Conservation (phyloP, 2,113 vertebrate genomes). For the Blennius ocellaris region DNA sequence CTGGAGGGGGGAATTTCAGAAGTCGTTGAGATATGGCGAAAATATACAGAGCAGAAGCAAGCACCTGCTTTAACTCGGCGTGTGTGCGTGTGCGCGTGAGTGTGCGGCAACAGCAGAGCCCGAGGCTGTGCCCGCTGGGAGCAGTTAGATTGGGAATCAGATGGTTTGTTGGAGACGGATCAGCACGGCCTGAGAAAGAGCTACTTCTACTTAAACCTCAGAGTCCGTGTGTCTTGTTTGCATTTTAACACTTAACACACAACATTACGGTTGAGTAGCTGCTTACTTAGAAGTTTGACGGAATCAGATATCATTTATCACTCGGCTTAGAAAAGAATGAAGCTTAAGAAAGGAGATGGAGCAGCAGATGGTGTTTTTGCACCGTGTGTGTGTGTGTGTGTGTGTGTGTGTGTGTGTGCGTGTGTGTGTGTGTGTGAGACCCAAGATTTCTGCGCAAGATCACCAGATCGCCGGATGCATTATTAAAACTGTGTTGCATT, state of each 20-base stretch:
- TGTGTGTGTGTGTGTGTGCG: background rate
- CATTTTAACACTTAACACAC: constrained; percentile 2
- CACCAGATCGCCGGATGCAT: constrained; percentile 55
- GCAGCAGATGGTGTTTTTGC: constrained; percentile 71
- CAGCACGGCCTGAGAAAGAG: constrained; percentile 26
- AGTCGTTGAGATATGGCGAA: constrained; percentile 37
- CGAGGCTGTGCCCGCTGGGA: constrained; percentile 54
- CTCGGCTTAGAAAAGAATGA: constrained; percentile 25
- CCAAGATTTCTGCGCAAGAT: constrained; percentile 39
- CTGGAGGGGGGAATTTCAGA: constrained; percentile 38
- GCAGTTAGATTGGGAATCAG: constrained; percentile 61
- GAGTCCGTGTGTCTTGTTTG: constrained; percentile 17
- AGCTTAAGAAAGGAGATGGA: constrained; percentile 4
- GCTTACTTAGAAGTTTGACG: background rate
- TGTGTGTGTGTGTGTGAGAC: constrained; percentile 8
- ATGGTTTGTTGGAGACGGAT: constrained; percentile 44
- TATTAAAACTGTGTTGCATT: constrained; percentile 57
- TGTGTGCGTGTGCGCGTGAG: too few relatives aligned
- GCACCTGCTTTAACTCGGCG: too few relatives aligned
- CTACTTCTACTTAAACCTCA: constrained; percentile 23
- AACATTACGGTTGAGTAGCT: constrained; percentile 28
- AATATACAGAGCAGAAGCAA: too few relatives aligned
- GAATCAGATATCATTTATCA: background rate
- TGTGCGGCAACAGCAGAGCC: constrained; percentile 23
- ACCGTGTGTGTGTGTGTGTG: background rate